Evolutionary conservation across 1,140 invertebrate species (phyloP), one percentile per base, ranked within the genome.

Genomic region (Leptopilina boulardi): DNA sequence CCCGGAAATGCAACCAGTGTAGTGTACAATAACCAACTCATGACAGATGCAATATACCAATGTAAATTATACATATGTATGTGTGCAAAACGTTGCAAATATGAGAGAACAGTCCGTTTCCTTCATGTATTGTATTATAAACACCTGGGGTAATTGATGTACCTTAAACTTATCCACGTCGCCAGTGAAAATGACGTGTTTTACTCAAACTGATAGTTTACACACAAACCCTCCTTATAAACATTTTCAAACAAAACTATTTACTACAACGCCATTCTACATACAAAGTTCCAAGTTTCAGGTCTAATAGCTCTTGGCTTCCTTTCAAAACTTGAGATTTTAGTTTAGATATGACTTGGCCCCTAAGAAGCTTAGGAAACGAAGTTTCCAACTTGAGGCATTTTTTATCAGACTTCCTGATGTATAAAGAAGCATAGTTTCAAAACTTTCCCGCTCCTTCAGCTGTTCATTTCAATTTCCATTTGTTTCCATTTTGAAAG

Each of bases 1-100:
- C 59, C 59, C 59, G 59, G 59, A 66, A 66, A 66, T 66, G 59
- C 59, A 30, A 34, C 26, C 59, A 66, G 59, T 66, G 59, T 66
- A n/a, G 21, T 66, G 59, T 66, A 66, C 59, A 66, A 66, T 66
- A 66, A 66, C 59, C 21, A 66, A 66, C 59, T 23, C 59, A 34
- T 66, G 59, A 66, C 59, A 66, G 59, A 66, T 66, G 59, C 59
- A 66, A 6, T 30, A 30, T 30, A 30, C 2, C 5, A 8, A 66
- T 23, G 59, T 66, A 66, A 66, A 66, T 66, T 66, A 66, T 23
- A 66, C 13, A 26, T 26, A 59, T 59, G 30, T 66, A 23, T 23
- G 59, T 66, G 59, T 66, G 59, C 26, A 66, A 66, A 66, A 66
- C 59, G 59, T 66, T 18, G 13, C 47, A 51, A 51, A 51, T 51